phyloP scores from a whole-genome alignment of 2,888 invertebrate species.

The Dryococelus australis region DNA sequence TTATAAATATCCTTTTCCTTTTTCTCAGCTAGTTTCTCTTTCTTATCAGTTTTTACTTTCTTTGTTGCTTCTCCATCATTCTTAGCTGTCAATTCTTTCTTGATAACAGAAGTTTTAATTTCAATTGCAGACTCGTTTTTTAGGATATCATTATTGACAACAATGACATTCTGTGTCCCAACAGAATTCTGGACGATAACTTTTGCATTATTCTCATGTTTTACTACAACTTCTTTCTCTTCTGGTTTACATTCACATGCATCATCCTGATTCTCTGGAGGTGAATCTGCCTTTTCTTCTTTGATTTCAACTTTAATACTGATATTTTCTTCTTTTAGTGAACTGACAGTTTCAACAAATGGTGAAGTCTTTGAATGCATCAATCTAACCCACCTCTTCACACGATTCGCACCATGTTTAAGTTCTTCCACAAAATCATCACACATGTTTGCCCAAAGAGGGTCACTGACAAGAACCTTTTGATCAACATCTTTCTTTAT shows the following conservation, averaged over 20 bases:
- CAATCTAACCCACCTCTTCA: neutral
- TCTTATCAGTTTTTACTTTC: conserved; percentile 43
- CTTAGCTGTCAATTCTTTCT: conserved; percentile 26
- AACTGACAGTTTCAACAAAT: neutral
- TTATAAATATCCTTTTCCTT: conserved; percentile 51
- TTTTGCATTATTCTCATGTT: neutral
- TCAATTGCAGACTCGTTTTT: neutral
- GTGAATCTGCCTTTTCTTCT: neutral
- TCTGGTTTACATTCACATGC: neutral
- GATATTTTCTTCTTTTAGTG: conserved; percentile 24
- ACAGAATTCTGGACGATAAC: neutral
- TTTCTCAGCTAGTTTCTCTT: conserved; percentile 49
- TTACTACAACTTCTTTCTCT: neutral
- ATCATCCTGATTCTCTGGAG: neutral
- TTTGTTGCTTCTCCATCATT: neutral
- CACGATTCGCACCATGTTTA: conserved; percentile 47
- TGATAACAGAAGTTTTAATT: neutral
- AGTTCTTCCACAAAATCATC: conserved; percentile 36
- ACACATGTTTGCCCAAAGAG: conserved; percentile 47
- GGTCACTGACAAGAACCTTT: conserved; percentile 45
- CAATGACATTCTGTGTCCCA: neutral
- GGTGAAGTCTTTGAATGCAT: neutral
- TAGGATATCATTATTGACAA: neutral
- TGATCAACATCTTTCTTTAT: conserved; percentile 34
- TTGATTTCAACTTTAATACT: conserved; percentile 25